Evolutionary conservation across 2,797 vertebrate genomes (phyloP).

Genomic region (Ataeniobius toweri): DNA sequence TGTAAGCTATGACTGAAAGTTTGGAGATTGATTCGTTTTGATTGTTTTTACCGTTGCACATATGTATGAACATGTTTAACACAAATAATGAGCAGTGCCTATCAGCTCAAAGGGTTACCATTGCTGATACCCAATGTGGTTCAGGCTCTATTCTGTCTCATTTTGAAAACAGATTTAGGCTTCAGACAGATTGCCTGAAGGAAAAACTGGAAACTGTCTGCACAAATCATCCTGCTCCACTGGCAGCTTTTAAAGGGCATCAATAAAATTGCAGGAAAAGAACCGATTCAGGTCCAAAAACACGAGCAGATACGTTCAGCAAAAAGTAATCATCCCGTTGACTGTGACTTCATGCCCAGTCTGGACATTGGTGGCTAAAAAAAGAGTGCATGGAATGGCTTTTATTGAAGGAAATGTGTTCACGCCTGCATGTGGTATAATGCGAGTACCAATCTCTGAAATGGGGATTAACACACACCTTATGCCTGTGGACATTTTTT

Average conservation of each 20-base stretch:
- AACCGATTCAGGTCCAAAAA: constrained; percentile 29
- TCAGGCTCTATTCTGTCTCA: constrained; percentile 13
- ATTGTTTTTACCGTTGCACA: not conserved
- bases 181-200: constrained; percentile 20
- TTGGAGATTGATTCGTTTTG: not conserved
- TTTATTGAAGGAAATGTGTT: constrained; percentile 10
- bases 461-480: constrained; percentile 6
- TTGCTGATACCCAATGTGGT: not conserved
- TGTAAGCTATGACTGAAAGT: not conserved
- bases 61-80: not conserved
- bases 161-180: constrained; percentile 36
- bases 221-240: constrained; percentile 33
- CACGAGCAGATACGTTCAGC: constrained; percentile 12
- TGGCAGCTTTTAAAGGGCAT: constrained; percentile 44
- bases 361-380: constrained; percentile 29
- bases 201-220: constrained; percentile 2
- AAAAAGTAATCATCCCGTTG: constrained; percentile 39
- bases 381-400: constrained; percentile 7
- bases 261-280: constrained; percentile 38
- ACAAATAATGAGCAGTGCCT: constrained; percentile 2
- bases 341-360: constrained; percentile 24
- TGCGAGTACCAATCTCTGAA: constrained; percentile 55
- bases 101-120: not conserved
- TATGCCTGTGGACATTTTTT: constrained; percentile 17
- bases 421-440: constrained; percentile 15